phyloP scores from a whole-genome alignment of 2,797 vertebrate species.

The Tamandua tetradactyla region DNA sequence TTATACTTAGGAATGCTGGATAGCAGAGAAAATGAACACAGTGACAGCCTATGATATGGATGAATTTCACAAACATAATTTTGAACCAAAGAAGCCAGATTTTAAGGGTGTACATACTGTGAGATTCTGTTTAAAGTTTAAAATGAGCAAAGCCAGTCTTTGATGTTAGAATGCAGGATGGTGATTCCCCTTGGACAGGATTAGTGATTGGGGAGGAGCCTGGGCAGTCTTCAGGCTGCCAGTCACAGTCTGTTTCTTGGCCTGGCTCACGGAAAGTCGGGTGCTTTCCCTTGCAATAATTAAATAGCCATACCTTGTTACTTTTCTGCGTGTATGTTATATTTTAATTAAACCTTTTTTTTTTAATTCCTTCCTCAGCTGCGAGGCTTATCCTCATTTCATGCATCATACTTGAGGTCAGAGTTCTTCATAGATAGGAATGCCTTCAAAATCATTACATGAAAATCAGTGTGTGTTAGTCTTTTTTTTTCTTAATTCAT shows the following conservation, averaged over 20 bases:
- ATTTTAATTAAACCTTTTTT: constrained; percentile 39
- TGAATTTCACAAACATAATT: not conserved
- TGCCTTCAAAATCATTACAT: not conserved
- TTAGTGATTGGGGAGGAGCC: not conserved
- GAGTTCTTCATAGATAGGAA: not conserved
- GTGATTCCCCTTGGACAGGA: not conserved
- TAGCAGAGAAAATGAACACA: not conserved
- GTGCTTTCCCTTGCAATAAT: not conserved
- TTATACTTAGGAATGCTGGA: too few species aligned
- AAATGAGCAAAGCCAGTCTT: not conserved
- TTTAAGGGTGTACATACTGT: not conserved
- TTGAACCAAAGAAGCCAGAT: not conserved
- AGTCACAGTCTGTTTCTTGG: not conserved
- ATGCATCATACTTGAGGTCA: not conserved
- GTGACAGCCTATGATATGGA: not conserved
- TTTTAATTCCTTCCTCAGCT: too few species aligned
- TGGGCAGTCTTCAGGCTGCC: not conserved
- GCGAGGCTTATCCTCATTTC: not conserved
- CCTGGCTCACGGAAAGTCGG: not conserved
- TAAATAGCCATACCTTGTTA: not conserved
- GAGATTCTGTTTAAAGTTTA: not conserved
- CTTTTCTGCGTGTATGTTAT: not conserved
- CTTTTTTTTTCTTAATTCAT: not conserved
- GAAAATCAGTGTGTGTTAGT: not conserved
- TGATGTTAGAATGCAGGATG: not conserved